Evolutionary conservation across 2,113 vertebrate genomes (phyloP), one percentile per base, ranked within the genome.

Genomic region (Steatornis caripensis): DNA sequence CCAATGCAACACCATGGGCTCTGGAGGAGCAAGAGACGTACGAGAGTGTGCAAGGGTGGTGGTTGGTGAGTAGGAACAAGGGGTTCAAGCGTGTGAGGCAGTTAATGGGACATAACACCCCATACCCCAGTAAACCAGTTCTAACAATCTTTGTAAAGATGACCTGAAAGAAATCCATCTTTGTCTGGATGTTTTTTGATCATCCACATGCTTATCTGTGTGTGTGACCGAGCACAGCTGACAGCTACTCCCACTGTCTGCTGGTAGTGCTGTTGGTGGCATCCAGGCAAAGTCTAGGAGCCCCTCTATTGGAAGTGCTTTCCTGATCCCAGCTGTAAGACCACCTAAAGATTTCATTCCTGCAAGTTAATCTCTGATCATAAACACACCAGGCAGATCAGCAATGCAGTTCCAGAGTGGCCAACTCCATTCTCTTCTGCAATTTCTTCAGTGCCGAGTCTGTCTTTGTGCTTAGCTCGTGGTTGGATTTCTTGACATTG

Each of bases 21-120:
- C 19, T 49, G 13, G 29, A 65, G 41, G 12, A 62, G n/a, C 8
- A 30, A 32, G 62, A 43, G 8, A 6, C 18, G 6, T 66, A 10
- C 0, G 0, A 15, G 10, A 27, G 3, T 18, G 7, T 2, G 1
- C 16, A 36, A 36, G 12, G 19, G 17, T 53, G 64, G 22, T 53
- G 58, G 29, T 22, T 71, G 65, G 7, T 29, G 7, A 62, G 7
- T 16, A 49, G 80, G 58, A 89, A 45, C 16, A 30, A 37, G 13
- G 21, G 3, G 7, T 79, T 78, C 48, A 61, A 55, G 4, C 13
- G 2, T 49, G 43, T 68, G 65, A 70, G 16, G 17, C 20, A 77
- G 1, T 39, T 77, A 65, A n/a, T 54, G n/a, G 15, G 6, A 22
- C 19, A 2, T 71, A 71, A 51, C 7, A 39, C 10, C 12, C 13